Base-by-base conservation (phyloP, 2,888 invertebrate genomes). In the Stenodera caucasica region DNA sequence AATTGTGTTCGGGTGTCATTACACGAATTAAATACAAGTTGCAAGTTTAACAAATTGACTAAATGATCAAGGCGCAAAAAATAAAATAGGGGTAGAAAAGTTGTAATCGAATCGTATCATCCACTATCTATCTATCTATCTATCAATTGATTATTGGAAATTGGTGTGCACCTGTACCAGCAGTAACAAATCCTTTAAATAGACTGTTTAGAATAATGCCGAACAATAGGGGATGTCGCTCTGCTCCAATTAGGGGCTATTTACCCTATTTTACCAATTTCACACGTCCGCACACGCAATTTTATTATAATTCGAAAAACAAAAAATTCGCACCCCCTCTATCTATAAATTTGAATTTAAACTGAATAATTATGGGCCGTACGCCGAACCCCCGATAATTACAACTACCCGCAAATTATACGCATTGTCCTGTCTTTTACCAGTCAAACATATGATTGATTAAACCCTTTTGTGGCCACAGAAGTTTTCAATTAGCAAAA, bases 1-100 rank as follows among this genome's bases (percentile, higher is more conserved):
- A 77, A 77, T 77, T 77, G 76, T 75, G 72, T 68, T 61, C 69
- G 72, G 73, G 75, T 72, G 72, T 77, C 75, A 75, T 76, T 77
- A 77, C 70, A 71, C 63, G 72, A 62, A 71, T 72, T 73, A 71
- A 71, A 67, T 60, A 67, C 55, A 57, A 57, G 49, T 53, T 45
- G 49, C 53, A 57, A 62, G 61, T 67, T 62, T 37, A 49, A 59
- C 65, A 61, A 65, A 65, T 69, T 63, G 60, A 61, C 64, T 40
- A 21, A 40, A 40, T 11, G 18, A 40, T 40, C 37, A 35, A 35
- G 54, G 52, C 53, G 64, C n/a, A 26, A 40, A 18, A 18, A 40
- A 40, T 15, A 40, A 18, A 40, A 9, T 33, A 37, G 40, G n/a
- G 21, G 26, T 14, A n/a, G 26, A 26, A 45, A 14, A 45, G 37